Evolutionary conservation across 2,797 vertebrate species (phyloP), one percentile per base, ranked within the genome.

Genomic region (Ctenopoma kingsleyae): DNA sequence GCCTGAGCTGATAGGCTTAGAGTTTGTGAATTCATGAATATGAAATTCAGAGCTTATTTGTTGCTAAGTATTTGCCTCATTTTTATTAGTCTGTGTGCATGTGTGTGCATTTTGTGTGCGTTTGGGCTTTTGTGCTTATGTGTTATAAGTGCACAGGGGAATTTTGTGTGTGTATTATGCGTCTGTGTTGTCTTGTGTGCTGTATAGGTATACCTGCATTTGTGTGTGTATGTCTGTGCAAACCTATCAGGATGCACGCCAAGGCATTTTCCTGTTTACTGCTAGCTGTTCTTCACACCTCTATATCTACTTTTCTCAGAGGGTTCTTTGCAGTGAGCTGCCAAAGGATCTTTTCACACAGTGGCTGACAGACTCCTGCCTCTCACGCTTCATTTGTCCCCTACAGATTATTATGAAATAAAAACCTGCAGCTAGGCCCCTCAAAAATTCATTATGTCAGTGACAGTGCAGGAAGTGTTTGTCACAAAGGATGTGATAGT

Each of bases 1-100:
- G 81, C 73, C 81, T 67, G 74, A 85, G 85, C 87, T 91, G 86
- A 90, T 91, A 81, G 89, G 87, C 89, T 91, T 89, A 90, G 75
- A 89, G 78, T 88, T 84, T 89, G 73, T 85, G 91, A 87, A 90
- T 91, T 89, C 75, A 92, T 91, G 88, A 92, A 92, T 92, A 87
- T 82, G 75, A 90, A 89, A 89, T 92, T 75, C 81, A 49, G 86
- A 82, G 73, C 61, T 72, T 84, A 83, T 92, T 92, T 91, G 86
- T 85, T 86, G 79, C 82, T 89, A 87, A 92, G 87, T 86, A 81
- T 86, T 82, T 75, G 73, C 78, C 84, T 82, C 82, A 68, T 81
- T 87, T 90, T 89, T 88, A 87, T 90, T 88, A 85, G 84, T 53
- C n/a, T 56, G 57, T 55, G 54, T 69, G 64, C 20, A 13, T 63